These are phyloP conservation scores for Carollia perspicillata DNA, from an alignment of 2,113 vertebrate species.

Conservation along the genomic window DNA sequence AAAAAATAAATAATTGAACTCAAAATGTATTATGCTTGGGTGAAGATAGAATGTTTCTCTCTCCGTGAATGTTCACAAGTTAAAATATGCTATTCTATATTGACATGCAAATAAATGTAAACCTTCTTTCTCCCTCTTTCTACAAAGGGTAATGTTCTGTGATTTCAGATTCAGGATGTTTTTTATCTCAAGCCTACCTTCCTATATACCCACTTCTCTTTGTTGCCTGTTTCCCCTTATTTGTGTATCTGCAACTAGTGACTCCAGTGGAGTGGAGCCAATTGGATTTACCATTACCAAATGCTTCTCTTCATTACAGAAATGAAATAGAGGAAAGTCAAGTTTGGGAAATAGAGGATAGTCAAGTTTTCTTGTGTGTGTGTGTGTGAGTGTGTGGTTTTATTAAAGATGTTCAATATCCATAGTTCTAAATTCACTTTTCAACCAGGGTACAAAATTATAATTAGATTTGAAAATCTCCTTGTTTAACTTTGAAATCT, in stretches of 20 bases:
- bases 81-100: neutral
- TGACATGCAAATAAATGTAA: neutral
- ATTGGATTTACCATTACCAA: neutral
- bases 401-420: neutral
- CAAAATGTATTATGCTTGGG: neutral
- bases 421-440: neutral
- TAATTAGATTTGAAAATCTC: neutral
- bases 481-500: neutral
- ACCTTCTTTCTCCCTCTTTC: neutral
- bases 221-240: neutral
- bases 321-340: neutral
- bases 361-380: neutral
- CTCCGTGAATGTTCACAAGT: neutral
- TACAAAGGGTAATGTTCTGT: neutral
- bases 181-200: neutral
- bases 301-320: neutral
- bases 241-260: neutral
- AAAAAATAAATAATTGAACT: too few relatives aligned
- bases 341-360: neutral
- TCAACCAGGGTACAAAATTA: neutral
- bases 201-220: neutral
- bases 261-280: neutral
- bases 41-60: neutral
- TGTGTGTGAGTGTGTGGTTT: neutral
- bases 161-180: neutral